Evolutionary conservation across 2,888 invertebrate species (phyloP), one percentile per base, ranked within the genome.

Genomic region (Vanessa cardui): DNA sequence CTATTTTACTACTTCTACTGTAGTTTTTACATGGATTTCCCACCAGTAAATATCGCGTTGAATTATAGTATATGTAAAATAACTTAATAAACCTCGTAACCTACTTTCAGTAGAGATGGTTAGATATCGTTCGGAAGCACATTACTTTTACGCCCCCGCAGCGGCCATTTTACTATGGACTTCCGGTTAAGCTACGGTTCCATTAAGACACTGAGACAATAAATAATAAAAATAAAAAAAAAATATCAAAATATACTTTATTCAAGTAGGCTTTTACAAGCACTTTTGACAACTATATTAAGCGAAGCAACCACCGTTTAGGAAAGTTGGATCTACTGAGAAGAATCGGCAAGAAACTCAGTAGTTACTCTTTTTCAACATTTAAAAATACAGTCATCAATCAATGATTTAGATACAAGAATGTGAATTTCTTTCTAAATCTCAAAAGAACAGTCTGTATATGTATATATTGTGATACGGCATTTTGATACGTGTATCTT

Each of bases 91-190:
- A 26, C 56, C 12, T 12, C 56, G 39, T 62, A 66, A 66, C 66
- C 66, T 66, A 66, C 33, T 61, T 66, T n/a, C 54, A 62, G 49
- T 50, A 66, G 45, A 65, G 66, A 66, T 66, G 54, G 60, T n/a
- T 8, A 26, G 79, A 80, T 80, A 77, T 46, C 59, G 63, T 74
- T 69, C 77, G 78, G 80, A 80, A 81, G 80, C 77, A 63, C 66
- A 63, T 69, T 63, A 76, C 76, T 81, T 80, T 80, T 79, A 80
- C 77, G 70, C 73, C 71, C 66, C 63, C 71, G 52, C 52, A 59
- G 54, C 62, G 60, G 59, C 78, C 76, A 75, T 39, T 54, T 2
- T 73, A 75, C 70, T 62, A 66, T 71, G 78, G 74, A 71, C 69
- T 73, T 70, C 72, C 73, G 71, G 60, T 58, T 61, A 62, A 45